These are phyloP conservation scores for Oscheius sp. DNA, from an alignment of 2,888 invertebrate species.

Conservation along the genomic window DNA sequence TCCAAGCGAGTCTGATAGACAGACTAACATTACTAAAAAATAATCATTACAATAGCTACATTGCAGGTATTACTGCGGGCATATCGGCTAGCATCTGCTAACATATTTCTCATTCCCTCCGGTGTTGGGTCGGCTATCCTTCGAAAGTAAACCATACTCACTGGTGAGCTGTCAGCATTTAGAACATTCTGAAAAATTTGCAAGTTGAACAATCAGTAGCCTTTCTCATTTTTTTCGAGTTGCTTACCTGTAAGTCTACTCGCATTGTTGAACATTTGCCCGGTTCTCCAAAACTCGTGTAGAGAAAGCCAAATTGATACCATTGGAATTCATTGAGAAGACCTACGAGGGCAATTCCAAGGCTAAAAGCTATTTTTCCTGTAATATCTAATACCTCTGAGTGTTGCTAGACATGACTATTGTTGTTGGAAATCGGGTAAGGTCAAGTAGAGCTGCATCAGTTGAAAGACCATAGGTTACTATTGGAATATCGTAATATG, in stretches of 20 bases:
- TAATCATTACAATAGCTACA: not conserved
- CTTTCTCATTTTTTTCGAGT: not conserved
- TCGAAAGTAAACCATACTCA: not conserved
- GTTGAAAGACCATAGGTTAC: constrained; percentile 55
- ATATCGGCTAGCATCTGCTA: not conserved
- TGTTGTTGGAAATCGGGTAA: constrained; percentile 45
- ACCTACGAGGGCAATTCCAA: constrained; percentile 35
- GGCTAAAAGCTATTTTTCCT: constrained; percentile 28
- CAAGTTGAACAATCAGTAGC: not conserved
- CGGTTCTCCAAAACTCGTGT: constrained; percentile 38
- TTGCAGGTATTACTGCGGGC: not conserved
- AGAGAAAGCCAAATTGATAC: constrained; percentile 58
- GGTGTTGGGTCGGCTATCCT: not conserved
- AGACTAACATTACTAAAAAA: constrained; percentile 23
- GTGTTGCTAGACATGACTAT: constrained; percentile 35
- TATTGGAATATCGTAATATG: constrained; percentile 51
- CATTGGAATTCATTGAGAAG: constrained; percentile 51
- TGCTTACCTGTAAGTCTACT: constrained; percentile 37
- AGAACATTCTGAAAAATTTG: not conserved
- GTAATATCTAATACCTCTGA: not conserved
- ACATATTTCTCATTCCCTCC: not conserved
- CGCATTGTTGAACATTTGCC: constrained; percentile 45
- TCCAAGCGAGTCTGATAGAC: constrained; percentile 8
- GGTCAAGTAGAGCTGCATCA: constrained; percentile 38
- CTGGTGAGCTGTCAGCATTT: not conserved